phyloP scores from a whole-genome alignment of 1,140 invertebrate species.

The Anoplolepis gracilipes region DNA sequence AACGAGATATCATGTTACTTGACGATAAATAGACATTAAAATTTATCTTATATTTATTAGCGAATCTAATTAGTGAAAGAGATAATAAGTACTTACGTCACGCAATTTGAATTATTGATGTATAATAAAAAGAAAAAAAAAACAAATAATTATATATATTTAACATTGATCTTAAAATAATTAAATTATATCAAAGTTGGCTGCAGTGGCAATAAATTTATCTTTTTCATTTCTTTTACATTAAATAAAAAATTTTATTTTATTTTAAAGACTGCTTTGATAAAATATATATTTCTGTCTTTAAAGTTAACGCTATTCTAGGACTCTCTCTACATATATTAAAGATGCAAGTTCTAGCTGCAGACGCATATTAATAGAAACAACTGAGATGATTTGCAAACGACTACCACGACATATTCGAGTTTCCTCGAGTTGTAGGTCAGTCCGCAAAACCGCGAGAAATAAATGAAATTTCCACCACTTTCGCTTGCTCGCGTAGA shows the following conservation, averaged over 20 bases:
- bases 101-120: background rate
- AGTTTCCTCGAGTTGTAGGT: conserved; percentile 35
- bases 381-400: conserved; percentile 15
- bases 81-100: background rate
- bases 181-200: background rate
- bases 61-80: background rate
- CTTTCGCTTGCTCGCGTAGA: conserved; percentile 17
- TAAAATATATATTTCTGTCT: background rate
- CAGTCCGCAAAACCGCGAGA: conserved; percentile 9
- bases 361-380: conserved; percentile 12
- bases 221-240: background rate
- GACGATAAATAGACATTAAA: background rate
- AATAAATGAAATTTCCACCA: conserved; percentile 50
- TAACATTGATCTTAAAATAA: background rate
- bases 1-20: background rate
- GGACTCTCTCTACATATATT: too few relatives aligned
- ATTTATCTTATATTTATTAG: background rate
- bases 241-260: background rate
- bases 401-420: conserved; percentile 5
- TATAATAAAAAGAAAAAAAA: background rate
- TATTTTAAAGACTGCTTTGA: background rate
- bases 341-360: conserved; percentile 7
- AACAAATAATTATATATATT: background rate
- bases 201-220: background rate
- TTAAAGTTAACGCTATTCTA: background rate